A percentile compares a stretch with the other conserved stretches of the same genome.
These are phyloP conservation scores for Mormoops blainvillei DNA, from an alignment of 2,113 vertebrate species.

Conservation along the genomic window DNA sequence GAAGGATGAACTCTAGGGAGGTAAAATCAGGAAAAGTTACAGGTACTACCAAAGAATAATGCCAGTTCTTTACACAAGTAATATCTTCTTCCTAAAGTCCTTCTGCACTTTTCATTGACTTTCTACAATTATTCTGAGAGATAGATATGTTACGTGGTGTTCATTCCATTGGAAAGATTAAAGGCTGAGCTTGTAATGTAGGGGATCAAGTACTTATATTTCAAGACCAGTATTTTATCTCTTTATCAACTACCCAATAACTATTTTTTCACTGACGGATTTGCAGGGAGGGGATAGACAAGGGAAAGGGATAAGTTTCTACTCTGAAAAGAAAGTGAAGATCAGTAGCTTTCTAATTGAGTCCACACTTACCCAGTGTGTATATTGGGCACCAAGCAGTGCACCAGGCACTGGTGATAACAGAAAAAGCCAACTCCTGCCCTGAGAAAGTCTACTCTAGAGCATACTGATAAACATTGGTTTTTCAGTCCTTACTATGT, in stretches of 20 bases:
- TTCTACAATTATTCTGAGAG: background rate
- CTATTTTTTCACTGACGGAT: background rate
- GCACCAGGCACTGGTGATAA: background rate
- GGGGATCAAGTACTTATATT: background rate
- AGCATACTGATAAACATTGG: background rate
- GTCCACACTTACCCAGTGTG: too few relatives aligned
- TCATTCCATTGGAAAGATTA: background rate
- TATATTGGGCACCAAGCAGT: background rate
- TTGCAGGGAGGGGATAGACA: accelerated
- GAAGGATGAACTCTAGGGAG: background rate
- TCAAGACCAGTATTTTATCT: background rate
- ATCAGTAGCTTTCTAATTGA: background rate
- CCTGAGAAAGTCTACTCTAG: background rate
- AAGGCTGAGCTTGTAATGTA: background rate
- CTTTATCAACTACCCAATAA: background rate
- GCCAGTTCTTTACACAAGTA: background rate
- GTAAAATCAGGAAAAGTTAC: background rate
- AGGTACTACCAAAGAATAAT: background rate
- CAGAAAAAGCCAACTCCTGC: background rate
- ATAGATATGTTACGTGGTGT: background rate
- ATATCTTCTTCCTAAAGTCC: background rate
- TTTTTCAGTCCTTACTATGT: background rate
- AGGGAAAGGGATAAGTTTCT: background rate
- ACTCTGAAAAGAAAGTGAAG: background rate
- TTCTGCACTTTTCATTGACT: background rate